A percentile compares a stretch with the other conserved stretches of the same genome.
phyloP scores from a whole-genome alignment of 2,797 vertebrate species.

The Poecile montanus region DNA sequence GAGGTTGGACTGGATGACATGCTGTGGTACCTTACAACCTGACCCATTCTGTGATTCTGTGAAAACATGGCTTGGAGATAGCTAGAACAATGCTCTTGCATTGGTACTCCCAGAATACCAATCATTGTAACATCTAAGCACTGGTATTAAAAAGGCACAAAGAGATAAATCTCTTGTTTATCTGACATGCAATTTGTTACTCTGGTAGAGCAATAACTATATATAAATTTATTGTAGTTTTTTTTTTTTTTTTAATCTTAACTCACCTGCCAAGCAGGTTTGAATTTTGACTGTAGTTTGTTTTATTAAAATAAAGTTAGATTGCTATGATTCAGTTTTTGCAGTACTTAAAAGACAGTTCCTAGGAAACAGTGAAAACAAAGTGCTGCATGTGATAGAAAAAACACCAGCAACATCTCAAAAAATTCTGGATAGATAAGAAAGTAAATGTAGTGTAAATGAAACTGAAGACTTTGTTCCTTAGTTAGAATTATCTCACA shows the following conservation, averaged over 20 bases:
- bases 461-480: not conserved
- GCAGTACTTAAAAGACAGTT: not conserved
- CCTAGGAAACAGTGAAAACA: not conserved
- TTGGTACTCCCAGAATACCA: not conserved
- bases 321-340: not conserved
- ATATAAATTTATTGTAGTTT: not conserved
- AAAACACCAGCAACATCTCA: not conserved
- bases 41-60: not conserved
- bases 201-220: not conserved
- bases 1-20: accelerated
- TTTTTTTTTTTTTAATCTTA: not conserved
- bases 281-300: not conserved
- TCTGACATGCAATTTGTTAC: not conserved
- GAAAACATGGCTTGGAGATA: not conserved
- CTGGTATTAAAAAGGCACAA: not conserved
- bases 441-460: not conserved
- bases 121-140: not conserved
- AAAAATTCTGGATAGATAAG: not conserved
- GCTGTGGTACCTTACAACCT: not conserved
- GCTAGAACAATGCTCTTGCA: not conserved
- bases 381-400: not conserved
- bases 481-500: not conserved
- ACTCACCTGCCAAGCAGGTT: not conserved
- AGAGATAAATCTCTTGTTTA: not conserved
- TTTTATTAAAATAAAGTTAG: not conserved